Percentiles rank a stretch among this genome's conserved stretches.
These are phyloP conservation scores for Vanessa atalanta DNA, from an alignment of 1,140 invertebrate species.

Conservation along the genomic window DNA sequence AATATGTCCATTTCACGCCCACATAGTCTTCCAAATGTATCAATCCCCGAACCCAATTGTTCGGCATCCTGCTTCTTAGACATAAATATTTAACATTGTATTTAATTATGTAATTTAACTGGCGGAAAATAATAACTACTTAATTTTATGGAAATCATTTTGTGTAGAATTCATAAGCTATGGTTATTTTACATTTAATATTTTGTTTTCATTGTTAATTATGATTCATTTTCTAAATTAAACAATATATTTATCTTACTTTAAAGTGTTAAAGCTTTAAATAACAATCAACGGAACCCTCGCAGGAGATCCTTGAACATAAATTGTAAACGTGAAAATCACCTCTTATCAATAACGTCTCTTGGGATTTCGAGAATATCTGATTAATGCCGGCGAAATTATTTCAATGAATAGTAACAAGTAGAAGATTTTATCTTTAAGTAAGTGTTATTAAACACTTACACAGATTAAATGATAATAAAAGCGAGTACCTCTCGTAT, in stretches of 20 bases:
- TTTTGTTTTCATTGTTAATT: background rate
- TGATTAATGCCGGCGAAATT: constrained; percentile 1
- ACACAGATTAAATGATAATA: too few species aligned
- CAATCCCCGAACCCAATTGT: too few species aligned
- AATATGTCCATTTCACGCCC: too few species aligned
- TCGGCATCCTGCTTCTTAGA: too few species aligned
- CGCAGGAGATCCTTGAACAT: background rate
- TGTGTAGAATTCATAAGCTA: too few species aligned
- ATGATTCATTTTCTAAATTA: background rate
- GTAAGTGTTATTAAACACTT: background rate
- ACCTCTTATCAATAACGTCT: background rate
- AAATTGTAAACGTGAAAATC: constrained; percentile 1
- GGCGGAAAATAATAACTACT: too few species aligned
- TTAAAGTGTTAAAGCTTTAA: background rate
- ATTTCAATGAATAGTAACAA: constrained; percentile 1
- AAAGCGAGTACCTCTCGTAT: too few species aligned
- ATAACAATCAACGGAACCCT: background rate
- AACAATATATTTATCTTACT: background rate
- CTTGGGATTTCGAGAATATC: background rate
- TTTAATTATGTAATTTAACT: too few species aligned
- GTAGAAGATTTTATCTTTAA: background rate
- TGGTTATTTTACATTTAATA: too few species aligned
- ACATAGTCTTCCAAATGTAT: too few species aligned
- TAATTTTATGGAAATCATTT: too few species aligned
- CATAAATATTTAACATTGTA: too few species aligned